Evolutionary conservation across 2,113 vertebrate species (phyloP).

Genomic region (Pseudorhombus dupliciocellatus): DNA sequence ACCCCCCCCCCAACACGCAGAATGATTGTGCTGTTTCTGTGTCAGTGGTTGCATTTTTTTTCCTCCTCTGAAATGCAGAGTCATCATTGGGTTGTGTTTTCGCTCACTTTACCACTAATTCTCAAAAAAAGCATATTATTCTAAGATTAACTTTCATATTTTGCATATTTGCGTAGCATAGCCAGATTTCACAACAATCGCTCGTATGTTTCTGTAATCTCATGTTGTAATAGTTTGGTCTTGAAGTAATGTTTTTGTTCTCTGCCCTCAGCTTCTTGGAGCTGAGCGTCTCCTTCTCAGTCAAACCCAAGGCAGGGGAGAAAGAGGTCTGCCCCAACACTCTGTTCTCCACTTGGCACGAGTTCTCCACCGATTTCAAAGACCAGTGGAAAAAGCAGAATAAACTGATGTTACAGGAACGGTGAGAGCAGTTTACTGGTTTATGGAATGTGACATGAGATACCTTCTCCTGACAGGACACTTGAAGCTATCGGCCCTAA

Average conservation of each 20-base stretch:
- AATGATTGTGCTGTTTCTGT: constrained; percentile 19
- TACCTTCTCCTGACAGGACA: neutral
- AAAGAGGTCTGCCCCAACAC: constrained; percentile 93
- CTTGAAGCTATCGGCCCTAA: constrained; percentile 10
- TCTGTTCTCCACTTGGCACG: constrained; percentile 95
- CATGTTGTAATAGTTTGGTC: constrained; percentile 63
- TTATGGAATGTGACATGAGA: constrained; percentile 2
- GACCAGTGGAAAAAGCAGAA: constrained; percentile 97
- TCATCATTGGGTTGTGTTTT: constrained; percentile 48
- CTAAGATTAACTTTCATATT: constrained; percentile 62
- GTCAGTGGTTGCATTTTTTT: constrained; percentile 21
- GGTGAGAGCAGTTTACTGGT: constrained; percentile 76
- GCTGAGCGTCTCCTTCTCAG: constrained; percentile 89
- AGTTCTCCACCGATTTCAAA: constrained; percentile 97
- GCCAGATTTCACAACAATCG: constrained; percentile 63
- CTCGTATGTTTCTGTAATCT: constrained; percentile 53
- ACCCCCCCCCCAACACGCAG: neutral
- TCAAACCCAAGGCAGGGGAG: constrained; percentile 94
- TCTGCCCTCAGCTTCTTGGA: constrained; percentile 90
- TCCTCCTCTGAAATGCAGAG: constrained; percentile 23
- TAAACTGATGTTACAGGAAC: constrained; percentile 92
- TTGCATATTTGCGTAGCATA: constrained; percentile 49
- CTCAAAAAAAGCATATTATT: constrained; percentile 45
- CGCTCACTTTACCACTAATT: constrained; percentile 39
- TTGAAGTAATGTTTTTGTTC: constrained; percentile 64